Conservation (phyloP, 2,888 invertebrate genomes). For the Polyommatus iphigenia region DNA sequence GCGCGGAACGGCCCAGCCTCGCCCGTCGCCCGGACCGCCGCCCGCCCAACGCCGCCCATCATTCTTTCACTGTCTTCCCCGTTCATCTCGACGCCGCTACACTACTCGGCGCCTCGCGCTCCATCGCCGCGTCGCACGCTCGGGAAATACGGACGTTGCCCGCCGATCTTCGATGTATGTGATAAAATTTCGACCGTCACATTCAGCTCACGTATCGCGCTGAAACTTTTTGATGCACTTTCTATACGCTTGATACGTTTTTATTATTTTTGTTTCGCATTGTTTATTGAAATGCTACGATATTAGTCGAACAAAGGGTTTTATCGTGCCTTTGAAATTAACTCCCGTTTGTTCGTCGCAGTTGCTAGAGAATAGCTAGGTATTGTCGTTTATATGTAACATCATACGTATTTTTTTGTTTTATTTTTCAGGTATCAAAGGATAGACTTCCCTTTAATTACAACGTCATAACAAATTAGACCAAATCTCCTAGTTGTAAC, state of each 20-base stretch:
- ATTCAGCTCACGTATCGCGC: conserved; percentile 5
- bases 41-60: conserved; percentile 54
- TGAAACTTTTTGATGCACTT: conserved; percentile 32
- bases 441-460: no score
- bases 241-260: conserved; percentile 34
- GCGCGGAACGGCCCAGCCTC: conserved; percentile 64
- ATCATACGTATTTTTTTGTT: not conserved
- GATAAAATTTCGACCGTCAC: not conserved
- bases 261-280: conserved; percentile 35
- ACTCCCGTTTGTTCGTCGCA: not conserved
- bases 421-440: no score
- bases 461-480: no score
- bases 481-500: not conserved
- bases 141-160: no score
- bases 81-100: conserved; percentile 18
- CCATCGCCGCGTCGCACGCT: not conserved
- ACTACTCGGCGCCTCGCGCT: not conserved
- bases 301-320: conserved; percentile 7
- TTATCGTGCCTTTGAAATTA: not conserved
- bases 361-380: not conserved
- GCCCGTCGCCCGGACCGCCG: conserved; percentile 61
- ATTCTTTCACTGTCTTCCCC: conserved; percentile 30
- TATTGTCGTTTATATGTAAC: not conserved
- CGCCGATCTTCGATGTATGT: conserved; percentile 9
- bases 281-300: conserved; percentile 22